A percentile compares a stretch with the other conserved stretches of the same genome.
phyloP scores from a whole-genome alignment of 2,113 vertebrate species.

The Indicator indicator region DNA sequence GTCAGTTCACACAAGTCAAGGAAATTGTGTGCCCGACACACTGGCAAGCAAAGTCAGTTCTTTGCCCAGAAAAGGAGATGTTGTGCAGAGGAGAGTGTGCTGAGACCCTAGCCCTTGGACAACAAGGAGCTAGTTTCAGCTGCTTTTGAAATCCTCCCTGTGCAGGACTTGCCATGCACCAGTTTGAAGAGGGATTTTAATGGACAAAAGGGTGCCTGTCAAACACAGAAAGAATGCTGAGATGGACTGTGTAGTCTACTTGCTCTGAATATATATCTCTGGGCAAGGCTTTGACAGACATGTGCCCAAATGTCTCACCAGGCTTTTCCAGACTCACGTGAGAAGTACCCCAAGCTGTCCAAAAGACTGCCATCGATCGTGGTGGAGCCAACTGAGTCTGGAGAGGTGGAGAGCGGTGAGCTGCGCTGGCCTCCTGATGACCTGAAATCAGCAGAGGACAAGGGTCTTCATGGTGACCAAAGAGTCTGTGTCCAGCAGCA shows the following conservation, averaged over 20 bases:
- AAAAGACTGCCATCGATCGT: constrained; percentile 90
- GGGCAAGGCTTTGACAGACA: not conserved
- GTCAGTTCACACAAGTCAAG: not conserved
- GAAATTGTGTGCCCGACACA: not conserved
- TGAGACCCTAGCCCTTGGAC: not conserved
- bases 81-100: not conserved
- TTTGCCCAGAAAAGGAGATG: not conserved
- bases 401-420: constrained; percentile 90
- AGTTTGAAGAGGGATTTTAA: not conserved
- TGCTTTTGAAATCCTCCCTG: not conserved
- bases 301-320: constrained; percentile 41
- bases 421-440: constrained; percentile 91
- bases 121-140: not conserved
- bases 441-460: constrained; percentile 76
- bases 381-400: constrained; percentile 84
- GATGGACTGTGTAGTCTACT: not conserved
- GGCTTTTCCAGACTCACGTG: constrained; percentile 84
- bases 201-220: not conserved
- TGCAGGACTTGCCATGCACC: not conserved
- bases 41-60: not conserved
- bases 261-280: not conserved
- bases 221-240: not conserved
- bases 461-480: constrained; percentile 65
- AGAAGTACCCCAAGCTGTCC: constrained; percentile 86
- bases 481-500: constrained; percentile 66